phyloP scores from a whole-genome alignment of 2,888 invertebrate species.

The Erannis defoliaria region DNA sequence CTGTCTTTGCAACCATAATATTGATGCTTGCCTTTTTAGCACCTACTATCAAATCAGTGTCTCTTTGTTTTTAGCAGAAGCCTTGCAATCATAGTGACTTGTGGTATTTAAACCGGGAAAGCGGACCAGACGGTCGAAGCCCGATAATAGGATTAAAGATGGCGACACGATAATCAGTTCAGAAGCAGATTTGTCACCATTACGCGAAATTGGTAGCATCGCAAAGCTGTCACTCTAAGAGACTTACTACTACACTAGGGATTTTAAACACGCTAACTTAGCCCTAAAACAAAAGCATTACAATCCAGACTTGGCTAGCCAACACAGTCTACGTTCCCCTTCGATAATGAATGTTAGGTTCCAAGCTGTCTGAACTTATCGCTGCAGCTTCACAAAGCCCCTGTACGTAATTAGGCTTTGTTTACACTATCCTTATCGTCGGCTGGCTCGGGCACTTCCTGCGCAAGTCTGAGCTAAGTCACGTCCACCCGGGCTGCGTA shows the following conservation, averaged over 20 bases:
- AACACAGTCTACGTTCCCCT: slow-evolving; percentile 38
- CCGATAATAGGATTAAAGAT: no score
- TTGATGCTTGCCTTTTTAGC: no score
- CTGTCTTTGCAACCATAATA: no score
- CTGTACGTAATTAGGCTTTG: slow-evolving; percentile 43
- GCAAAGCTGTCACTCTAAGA: no score
- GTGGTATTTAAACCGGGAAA: no score
- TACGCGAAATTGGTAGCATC: no score
- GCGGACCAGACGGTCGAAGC: no score
- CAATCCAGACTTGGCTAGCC: slow-evolving; percentile 20
- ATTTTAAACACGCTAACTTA: not conserved
- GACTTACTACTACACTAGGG: not conserved
- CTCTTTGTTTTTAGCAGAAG: no score
- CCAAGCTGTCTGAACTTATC: slow-evolving; percentile 33
- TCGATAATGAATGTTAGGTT: slow-evolving; percentile 15
- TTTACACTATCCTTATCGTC: slow-evolving; percentile 63
- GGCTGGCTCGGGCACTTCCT: slow-evolving; percentile 53
- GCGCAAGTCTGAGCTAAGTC: slow-evolving; percentile 57
- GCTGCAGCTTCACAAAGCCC: slow-evolving; percentile 25
- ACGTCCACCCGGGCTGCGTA: slow-evolving; percentile 52
- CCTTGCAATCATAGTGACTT: no score
- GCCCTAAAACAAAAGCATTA: not conserved
- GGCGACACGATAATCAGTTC: no score
- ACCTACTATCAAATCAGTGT: no score
- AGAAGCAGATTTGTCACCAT: no score